These are phyloP conservation scores for Acronicta aceris DNA, from an alignment of 2,888 invertebrate species.

Conservation along the genomic window DNA sequence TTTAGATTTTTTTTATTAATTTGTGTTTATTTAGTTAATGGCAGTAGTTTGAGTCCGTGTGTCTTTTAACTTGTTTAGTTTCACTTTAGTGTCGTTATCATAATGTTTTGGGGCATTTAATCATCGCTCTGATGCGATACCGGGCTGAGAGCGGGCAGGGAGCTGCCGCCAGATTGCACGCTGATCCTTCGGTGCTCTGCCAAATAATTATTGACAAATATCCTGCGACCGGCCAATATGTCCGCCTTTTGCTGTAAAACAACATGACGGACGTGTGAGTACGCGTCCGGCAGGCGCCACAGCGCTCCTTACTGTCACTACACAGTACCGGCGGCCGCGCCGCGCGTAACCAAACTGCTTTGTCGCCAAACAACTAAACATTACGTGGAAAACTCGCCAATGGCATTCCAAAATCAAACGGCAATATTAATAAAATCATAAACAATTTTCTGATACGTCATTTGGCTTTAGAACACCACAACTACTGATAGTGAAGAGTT, in stretches of 20 bases:
- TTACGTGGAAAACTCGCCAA: slow-evolving; percentile 59
- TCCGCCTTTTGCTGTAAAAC: slow-evolving; percentile 90
- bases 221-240: slow-evolving; percentile 89
- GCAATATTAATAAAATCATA: slow-evolving; percentile 7
- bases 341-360: slow-evolving; percentile 76
- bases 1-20: slow-evolving; percentile 46
- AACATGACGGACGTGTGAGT: slow-evolving; percentile 83
- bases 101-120: slow-evolving; percentile 67
- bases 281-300: slow-evolving; percentile 61
- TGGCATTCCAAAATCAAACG: slow-evolving; percentile 81
- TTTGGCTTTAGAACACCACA: slow-evolving; percentile 80
- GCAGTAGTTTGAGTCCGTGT: slow-evolving; percentile 63
- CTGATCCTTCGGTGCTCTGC: slow-evolving; percentile 89
- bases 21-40: slow-evolving; percentile 61
- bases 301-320: slow-evolving; percentile 56
- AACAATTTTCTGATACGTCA: slow-evolving; percentile 14
- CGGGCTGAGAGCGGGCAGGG: slow-evolving; percentile 87
- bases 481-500: slow-evolving; percentile 75
- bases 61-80: slow-evolving; percentile 35
- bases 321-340: slow-evolving; percentile 31
- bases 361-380: slow-evolving; percentile 69
- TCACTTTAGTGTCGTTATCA: slow-evolving; percentile 47
- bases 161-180: slow-evolving; percentile 88
- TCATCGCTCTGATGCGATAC: slow-evolving; percentile 88
- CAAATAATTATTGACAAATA: slow-evolving; percentile 90